A percentile compares a stretch with the other conserved stretches of the same genome.
These are phyloP conservation scores for Scaptodrosophila latifasciaeformis DNA, from an alignment of 2,888 invertebrate genomes.

Conservation along the genomic window DNA sequence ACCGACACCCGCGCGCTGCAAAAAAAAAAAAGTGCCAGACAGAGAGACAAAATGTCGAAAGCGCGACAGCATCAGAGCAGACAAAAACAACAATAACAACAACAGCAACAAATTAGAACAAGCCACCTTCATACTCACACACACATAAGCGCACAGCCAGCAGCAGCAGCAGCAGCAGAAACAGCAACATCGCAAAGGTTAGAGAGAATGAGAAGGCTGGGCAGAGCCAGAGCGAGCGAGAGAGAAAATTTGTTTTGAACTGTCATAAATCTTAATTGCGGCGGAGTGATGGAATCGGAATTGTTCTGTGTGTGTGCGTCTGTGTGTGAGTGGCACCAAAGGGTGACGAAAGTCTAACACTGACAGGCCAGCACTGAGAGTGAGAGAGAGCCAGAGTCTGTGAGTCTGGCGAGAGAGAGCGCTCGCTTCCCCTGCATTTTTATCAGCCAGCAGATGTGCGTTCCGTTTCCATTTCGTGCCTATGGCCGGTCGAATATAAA, in stretches of 20 bases:
- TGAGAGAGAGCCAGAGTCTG: not conserved
- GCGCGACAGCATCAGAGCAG: conserved; percentile 51
- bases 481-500: conserved; percentile 35
- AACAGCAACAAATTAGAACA: conserved; percentile 53
- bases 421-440: conserved; percentile 51
- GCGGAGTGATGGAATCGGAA: conserved; percentile 67
- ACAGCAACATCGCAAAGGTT: conserved; percentile 13
- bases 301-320: conserved; percentile 12
- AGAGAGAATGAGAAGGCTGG: conserved; percentile 20
- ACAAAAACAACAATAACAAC: conserved; percentile 27
- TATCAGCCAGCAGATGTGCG: conserved; percentile 29
- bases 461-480: conserved; percentile 44
- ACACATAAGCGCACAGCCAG: conserved; percentile 16
- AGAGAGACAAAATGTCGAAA: conserved; percentile 59
- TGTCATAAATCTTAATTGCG: conserved; percentile 74
- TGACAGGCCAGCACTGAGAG: conserved; percentile 7
- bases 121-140: conserved; percentile 35
- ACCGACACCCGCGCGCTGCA: conserved; percentile 34
- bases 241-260: conserved; percentile 68
- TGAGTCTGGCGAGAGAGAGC: conserved; percentile 13
- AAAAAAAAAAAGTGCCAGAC: conserved; percentile 51
- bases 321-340: conserved; percentile 17
- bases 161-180: conserved; percentile 6
- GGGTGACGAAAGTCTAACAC: conserved; percentile 42
- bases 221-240: conserved; percentile 62